Percentiles rank a stretch among this genome's conserved stretches.
These are phyloP conservation scores for Polia nebulosa DNA, from an alignment of 2,888 invertebrate species.

Conservation along the genomic window DNA sequence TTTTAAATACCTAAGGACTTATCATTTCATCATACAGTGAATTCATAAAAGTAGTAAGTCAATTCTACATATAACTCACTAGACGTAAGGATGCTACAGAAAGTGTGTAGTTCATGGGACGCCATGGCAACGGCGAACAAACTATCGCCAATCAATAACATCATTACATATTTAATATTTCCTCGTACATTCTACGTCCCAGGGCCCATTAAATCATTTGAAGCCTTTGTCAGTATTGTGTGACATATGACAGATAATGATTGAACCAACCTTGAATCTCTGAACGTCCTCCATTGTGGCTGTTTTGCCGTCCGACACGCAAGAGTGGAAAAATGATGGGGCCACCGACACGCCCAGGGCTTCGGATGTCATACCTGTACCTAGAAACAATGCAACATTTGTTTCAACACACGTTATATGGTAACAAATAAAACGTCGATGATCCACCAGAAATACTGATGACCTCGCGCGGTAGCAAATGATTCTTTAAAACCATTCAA, in stretches of 20 bases:
- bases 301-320: constrained; percentile 98
- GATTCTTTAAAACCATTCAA: constrained; percentile 8
- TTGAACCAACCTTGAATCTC: constrained; percentile 95
- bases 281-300: constrained; percentile 99
- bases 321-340: constrained; percentile 98
- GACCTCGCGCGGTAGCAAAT: neutral
- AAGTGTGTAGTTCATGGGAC: constrained; percentile 20
- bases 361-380: constrained; percentile 98
- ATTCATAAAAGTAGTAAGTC: constrained; percentile 25
- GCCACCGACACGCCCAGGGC: constrained; percentile 98
- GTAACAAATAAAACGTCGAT: neutral
- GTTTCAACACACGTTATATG: constrained; percentile 16
- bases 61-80: constrained; percentile 54
- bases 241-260: constrained; percentile 60
- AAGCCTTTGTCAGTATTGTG: constrained; percentile 43
- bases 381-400: constrained; percentile 75
- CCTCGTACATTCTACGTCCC: constrained; percentile 8
- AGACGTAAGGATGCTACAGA: constrained; percentile 21
- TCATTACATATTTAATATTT: constrained; percentile 59
- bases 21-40: constrained; percentile 29
- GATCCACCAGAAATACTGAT: neutral
- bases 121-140: constrained; percentile 64
- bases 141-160: constrained; percentile 61
- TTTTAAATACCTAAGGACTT: constrained; percentile 11
- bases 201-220: constrained; percentile 68